These are phyloP conservation scores for Neosilurus hyrtlii DNA, from an alignment of 2,797 vertebrate species.

Conservation along the genomic window DNA sequence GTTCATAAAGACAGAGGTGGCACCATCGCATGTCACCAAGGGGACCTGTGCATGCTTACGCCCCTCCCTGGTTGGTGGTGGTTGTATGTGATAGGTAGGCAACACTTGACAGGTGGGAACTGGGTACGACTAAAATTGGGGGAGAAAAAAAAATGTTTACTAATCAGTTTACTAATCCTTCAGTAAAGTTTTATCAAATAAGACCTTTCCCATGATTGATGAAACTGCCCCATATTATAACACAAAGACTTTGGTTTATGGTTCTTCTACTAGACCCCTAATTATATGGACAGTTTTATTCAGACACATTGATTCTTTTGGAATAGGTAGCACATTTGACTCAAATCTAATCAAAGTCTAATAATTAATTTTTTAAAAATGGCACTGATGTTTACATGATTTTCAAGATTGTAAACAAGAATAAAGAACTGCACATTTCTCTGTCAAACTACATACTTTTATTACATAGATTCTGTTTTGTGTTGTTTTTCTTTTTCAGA, in stretches of 20 bases:
- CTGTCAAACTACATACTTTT: neutral
- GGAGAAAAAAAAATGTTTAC: no score
- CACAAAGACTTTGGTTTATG: neutral
- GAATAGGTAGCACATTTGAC: neutral
- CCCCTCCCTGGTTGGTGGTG: no score
- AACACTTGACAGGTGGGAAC: no score
- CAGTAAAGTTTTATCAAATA: no score
- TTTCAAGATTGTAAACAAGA: no score
- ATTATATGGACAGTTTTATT: neutral
- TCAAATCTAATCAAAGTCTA: no score
- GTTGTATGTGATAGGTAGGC: no score
- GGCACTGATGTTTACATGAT: neutral
- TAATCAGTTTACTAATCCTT: no score
- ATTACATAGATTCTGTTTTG: neutral
- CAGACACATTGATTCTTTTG: neutral
- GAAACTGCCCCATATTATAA: neutral
- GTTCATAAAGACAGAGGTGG: no score
- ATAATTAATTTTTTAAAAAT: neutral
- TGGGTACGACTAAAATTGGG: no score
- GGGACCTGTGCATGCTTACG: no score
- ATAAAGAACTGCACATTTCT: neutral
- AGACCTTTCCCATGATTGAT: neutral
- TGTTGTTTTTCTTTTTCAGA: constrained; percentile 65
- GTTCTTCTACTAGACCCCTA: neutral
- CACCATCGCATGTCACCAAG: no score